Evolutionary conservation across 2,888 invertebrate species (phyloP).

Genomic region (Leptogaster cylindrica): DNA sequence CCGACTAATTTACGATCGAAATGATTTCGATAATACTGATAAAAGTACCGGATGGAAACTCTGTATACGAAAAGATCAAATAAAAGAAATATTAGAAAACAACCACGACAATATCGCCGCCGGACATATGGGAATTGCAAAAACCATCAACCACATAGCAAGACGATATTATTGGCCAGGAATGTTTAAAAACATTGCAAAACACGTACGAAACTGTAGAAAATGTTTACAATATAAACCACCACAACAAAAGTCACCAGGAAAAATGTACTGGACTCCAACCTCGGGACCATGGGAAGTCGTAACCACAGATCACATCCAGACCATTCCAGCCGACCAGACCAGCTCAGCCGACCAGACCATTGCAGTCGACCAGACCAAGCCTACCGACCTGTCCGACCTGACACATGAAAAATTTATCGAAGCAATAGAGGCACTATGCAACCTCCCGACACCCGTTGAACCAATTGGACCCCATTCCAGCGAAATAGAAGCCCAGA

Average conservation of each 20-base stretch:
- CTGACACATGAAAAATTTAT: too few relatives aligned
- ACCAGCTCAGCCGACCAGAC: too few relatives aligned
- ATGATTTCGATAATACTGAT: neutral
- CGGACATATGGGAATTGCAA: constrained; percentile 24
- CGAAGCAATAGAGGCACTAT: too few relatives aligned
- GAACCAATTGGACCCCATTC: too few relatives aligned
- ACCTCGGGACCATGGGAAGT: neutral
- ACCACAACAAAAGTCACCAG: neutral
- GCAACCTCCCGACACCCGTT: too few relatives aligned
- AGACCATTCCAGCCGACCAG: too few relatives aligned
- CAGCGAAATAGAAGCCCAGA: too few relatives aligned
- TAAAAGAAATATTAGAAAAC: too few relatives aligned
- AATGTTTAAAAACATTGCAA: constrained; percentile 14
- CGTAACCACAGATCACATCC: neutral
- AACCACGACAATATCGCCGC: too few relatives aligned
- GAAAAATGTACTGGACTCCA: neutral
- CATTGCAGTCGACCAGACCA: too few relatives aligned
- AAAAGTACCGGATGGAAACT: neutral
- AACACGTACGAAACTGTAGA: constrained; percentile 7
- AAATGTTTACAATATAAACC: neutral
- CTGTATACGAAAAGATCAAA: neutral
- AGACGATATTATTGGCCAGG: constrained; percentile 35
- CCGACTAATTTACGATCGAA: neutral
- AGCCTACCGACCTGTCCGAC: too few relatives aligned
- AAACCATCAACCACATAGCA: constrained; percentile 18